phyloP scores from a whole-genome alignment of 2,888 invertebrate genomes.

The Anodontia alba region DNA sequence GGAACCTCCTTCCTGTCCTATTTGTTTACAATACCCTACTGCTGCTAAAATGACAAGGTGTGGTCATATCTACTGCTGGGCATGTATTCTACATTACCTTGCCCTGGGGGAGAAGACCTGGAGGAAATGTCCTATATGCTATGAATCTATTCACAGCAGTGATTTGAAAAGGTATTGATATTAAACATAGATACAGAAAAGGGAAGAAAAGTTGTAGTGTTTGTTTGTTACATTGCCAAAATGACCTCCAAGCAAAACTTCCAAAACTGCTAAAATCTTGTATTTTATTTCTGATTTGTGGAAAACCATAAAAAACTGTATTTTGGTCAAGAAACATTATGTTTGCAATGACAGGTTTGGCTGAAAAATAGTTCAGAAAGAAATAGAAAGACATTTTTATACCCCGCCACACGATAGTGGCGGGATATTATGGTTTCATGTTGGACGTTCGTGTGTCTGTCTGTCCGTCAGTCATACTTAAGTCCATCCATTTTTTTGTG shows the following conservation, averaged over 20 bases:
- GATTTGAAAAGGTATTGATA: slow-evolving; percentile 95
- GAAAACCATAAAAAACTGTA: too few species aligned
- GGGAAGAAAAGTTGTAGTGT: background rate
- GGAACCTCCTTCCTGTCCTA: slow-evolving; percentile 91
- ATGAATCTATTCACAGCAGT: slow-evolving; percentile 91
- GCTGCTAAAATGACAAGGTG: slow-evolving; percentile 95
- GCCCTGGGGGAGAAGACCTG: slow-evolving; percentile 92
- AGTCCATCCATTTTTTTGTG: too few species aligned
- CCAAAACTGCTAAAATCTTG: background rate
- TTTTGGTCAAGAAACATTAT: too few species aligned
- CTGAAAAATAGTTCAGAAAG: too few species aligned
- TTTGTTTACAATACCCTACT: slow-evolving; percentile 93
- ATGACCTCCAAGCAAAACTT: background rate
- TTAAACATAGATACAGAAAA: too few species aligned
- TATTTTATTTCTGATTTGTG: background rate
- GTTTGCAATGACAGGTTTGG: too few species aligned
- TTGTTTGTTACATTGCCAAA: background rate
- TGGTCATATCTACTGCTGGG: slow-evolving; percentile 98
- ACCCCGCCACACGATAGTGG: too few species aligned
- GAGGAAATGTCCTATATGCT: slow-evolving; percentile 96
- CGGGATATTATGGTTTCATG: too few species aligned
- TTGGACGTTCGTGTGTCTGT: too few species aligned
- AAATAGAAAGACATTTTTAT: too few species aligned
- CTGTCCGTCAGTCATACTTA: too few species aligned
- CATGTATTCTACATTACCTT: slow-evolving; percentile 96